Percentiles rank a stretch among this genome's conserved stretches.
phyloP scores from a whole-genome alignment of 2,888 invertebrate species.

The Macaria notata region DNA sequence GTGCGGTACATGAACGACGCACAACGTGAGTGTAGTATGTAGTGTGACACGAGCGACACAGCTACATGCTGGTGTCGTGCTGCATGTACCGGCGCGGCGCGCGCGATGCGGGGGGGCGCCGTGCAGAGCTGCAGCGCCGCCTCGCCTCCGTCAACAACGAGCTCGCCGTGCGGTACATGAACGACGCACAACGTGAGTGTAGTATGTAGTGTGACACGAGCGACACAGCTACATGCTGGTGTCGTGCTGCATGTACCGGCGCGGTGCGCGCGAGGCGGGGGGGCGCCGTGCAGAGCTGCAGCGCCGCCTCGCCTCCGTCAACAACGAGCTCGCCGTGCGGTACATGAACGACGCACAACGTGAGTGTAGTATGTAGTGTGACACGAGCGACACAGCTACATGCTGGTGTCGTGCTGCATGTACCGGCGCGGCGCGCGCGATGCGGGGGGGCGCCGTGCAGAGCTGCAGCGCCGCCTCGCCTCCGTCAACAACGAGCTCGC shows the following conservation, averaged over 20 bases:
- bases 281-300: slow-evolving; percentile 80
- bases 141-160: slow-evolving; percentile 93
- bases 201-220: no score
- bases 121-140: slow-evolving; percentile 82
- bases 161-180: slow-evolving; percentile 91
- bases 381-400: no score
- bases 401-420: slow-evolving; percentile 84
- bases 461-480: slow-evolving; percentile 85
- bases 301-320: slow-evolving; percentile 88
- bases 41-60: no score
- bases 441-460: slow-evolving; percentile 69
- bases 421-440: slow-evolving; percentile 80
- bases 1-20: slow-evolving; percentile 92
- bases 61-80: slow-evolving; percentile 83
- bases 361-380: slow-evolving; percentile 56
- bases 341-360: slow-evolving; percentile 91
- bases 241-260: slow-evolving; percentile 86
- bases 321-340: slow-evolving; percentile 91
- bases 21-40: slow-evolving; percentile 75
- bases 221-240: no score
- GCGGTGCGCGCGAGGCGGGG: slow-evolving; percentile 46
- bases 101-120: slow-evolving; percentile 56
- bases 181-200: slow-evolving; percentile 85
- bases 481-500: slow-evolving; percentile 94
- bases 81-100: slow-evolving; percentile 84